Base-by-base conservation (phyloP, 2,888 invertebrate species). In the Yponomeuta malinellus region DNA sequence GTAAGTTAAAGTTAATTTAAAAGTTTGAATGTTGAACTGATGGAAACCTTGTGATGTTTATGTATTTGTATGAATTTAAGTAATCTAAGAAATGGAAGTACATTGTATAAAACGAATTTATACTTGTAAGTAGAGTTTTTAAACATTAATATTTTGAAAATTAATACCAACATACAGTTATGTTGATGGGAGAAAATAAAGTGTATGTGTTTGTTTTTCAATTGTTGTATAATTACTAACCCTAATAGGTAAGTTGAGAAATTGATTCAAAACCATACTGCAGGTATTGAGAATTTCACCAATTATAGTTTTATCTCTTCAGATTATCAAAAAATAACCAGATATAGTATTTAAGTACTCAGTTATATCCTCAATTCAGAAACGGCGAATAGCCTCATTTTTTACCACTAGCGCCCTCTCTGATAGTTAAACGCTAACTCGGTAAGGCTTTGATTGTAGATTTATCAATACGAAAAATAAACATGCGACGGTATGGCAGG, bases 131-230 rank as follows among this genome's bases (percentile, higher is more conserved):
- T 15, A 59, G 52, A 59, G 52, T 31, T 68, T 52, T 68, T 52
- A 31, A 23, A 48, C 31, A 68, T 31, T 12, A 68, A 52, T 29
- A 9, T 43, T 8, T 43, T 43, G 8, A 5, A 8, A 43, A 43
- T 43, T 8, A 43, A 9, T 43, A 33, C 5, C 15, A 59, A 67
- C 67, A 33, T 68, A 52, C 68, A 48, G 68, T 68, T 48, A 52
- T 68, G 31, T 59, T 59, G 15, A 68, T 52, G 68, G 8, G 52
- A 52, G 52, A 67, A 31, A 68, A 68, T 68, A 68, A 68, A 68
- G 33, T 68, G 68, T 68, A 52, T 68, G 68, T 31, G 68, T 23
- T 68, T 52, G 68, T 68, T 68, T 68, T 68, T 23, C 48, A 31
- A 48, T 9, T 10, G 4, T 68, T 68, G 52, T 65, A 65, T 70